Conservation (phyloP, 1,140 invertebrate genomes). For the Latrodectus geometricus region DNA sequence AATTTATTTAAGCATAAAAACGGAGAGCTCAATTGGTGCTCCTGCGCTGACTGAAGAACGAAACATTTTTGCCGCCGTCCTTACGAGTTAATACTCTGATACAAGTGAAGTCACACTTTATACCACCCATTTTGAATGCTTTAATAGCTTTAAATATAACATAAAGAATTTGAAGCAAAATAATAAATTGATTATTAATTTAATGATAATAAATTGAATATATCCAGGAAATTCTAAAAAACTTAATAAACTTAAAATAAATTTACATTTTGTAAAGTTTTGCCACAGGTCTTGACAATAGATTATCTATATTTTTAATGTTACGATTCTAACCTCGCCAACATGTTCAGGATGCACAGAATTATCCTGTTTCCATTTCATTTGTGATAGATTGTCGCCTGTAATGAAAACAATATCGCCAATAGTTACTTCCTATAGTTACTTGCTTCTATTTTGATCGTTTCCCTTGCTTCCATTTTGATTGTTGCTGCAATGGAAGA, state of each 20-base stretch:
- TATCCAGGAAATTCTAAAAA: background rate
- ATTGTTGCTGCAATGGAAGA: slow-evolving; percentile 20
- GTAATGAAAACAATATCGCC: slow-evolving; percentile 17
- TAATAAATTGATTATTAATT: background rate
- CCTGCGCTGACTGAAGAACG: too few species aligned
- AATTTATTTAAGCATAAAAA: too few species aligned
- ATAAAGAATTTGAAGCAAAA: background rate
- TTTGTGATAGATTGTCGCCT: slow-evolving; percentile 7
- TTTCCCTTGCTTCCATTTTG: slow-evolving; percentile 49
- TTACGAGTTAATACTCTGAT: background rate
- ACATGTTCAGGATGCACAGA: background rate
- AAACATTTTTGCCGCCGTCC: too few species aligned
- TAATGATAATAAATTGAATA: background rate
- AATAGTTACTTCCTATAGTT: slow-evolving; percentile 40
- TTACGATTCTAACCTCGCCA: background rate
- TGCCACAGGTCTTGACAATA: background rate
- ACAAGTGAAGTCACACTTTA: background rate
- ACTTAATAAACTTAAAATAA: background rate
- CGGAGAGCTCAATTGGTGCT: too few species aligned
- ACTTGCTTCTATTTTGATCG: too few species aligned
- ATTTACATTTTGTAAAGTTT: slow-evolving; percentile 8
- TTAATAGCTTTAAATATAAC: background rate
- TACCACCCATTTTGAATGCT: background rate
- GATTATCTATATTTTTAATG: background rate
- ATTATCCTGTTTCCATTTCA: background rate